These are phyloP conservation scores for Gymnoscopelus microlampas DNA, from an alignment of 2,797 vertebrate species.

Conservation along the genomic window DNA sequence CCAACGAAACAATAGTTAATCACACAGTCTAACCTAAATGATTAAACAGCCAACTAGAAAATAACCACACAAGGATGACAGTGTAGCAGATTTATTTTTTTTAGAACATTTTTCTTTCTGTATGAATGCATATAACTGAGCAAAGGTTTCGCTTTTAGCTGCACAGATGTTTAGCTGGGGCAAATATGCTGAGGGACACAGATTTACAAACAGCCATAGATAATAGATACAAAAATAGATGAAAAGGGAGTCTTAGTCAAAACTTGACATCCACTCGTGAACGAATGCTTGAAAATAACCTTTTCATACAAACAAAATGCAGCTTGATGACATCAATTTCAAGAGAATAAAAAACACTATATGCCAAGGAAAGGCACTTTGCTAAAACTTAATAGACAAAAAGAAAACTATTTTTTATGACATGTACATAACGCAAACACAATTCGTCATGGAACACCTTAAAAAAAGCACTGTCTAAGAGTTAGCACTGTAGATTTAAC, in stretches of 20 bases:
- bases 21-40: too few species aligned
- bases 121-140: not conserved
- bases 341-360: slow-evolving; percentile 60
- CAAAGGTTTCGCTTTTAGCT: not conserved
- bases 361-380: slow-evolving; percentile 71
- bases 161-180: not conserved
- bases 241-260: slow-evolving; percentile 65
- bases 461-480: slow-evolving; percentile 22
- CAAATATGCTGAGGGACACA: not conserved
- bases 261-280: slow-evolving; percentile 51
- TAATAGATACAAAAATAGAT: slow-evolving; percentile 37
- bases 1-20: not conserved
- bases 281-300: slow-evolving; percentile 42
- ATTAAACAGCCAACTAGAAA: not conserved
- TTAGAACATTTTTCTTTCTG: not conserved
- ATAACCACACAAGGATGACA: not conserved
- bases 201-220: not conserved
- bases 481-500: slow-evolving; percentile 43
- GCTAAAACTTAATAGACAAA: slow-evolving; percentile 69
- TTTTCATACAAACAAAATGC: slow-evolving; percentile 51
- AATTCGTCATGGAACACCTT: slow-evolving; percentile 27
- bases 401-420: slow-evolving; percentile 48
- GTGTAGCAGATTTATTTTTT: not conserved
- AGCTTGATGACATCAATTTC: slow-evolving; percentile 51
- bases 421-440: slow-evolving; percentile 23